Conservation (phyloP, 2,888 invertebrate genomes). For the Harpalus rubripes region DNA sequence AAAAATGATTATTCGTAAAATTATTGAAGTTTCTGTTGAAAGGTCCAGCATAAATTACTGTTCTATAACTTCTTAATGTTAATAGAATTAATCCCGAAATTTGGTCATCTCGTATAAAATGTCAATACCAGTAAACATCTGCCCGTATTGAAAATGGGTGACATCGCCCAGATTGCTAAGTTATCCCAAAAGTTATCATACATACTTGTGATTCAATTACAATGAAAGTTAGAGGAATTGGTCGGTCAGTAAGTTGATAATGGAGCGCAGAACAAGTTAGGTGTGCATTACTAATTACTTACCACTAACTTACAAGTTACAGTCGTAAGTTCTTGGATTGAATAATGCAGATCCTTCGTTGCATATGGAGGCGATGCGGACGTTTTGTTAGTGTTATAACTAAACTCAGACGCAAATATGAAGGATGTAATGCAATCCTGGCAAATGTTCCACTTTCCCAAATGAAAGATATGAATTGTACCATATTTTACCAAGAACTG, state of each 20-base stretch:
- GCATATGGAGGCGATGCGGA: background rate
- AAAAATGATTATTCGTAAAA: no score
- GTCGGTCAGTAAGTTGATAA: slow-evolving; percentile 55
- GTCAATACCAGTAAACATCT: no score
- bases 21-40: no score
- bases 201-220: slow-evolving; percentile 42
- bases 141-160: background rate
- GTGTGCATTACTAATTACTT: slow-evolving; percentile 58
- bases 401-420: background rate
- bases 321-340: slow-evolving; percentile 34
- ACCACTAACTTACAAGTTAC: slow-evolving; percentile 36
- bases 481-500: background rate
- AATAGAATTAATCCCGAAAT: no score
- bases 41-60: no score
- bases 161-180: background rate
- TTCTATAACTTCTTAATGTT: no score
- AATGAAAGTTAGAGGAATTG: slow-evolving; percentile 49
- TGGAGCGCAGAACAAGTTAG: slow-evolving; percentile 34
- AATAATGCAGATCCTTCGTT: slow-evolving; percentile 19
- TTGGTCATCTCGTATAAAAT: no score
- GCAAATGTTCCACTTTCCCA: background rate
- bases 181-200: slow-evolving; percentile 31
- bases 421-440: background rate
- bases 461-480: background rate
- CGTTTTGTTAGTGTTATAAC: background rate